phyloP scores from a whole-genome alignment of 2,113 vertebrate species.

The Apaloderma vittatum region DNA sequence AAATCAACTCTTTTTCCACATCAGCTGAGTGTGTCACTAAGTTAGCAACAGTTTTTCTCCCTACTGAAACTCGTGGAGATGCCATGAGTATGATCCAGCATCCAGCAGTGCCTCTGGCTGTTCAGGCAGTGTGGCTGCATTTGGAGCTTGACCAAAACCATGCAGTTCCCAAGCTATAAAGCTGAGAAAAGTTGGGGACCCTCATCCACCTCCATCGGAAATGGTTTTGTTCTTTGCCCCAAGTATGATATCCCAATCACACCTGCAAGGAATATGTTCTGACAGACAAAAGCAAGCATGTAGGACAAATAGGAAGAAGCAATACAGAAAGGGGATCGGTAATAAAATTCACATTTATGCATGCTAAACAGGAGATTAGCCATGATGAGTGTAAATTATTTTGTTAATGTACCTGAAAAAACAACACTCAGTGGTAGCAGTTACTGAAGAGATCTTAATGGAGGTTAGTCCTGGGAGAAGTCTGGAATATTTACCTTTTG shows the following conservation, averaged over 20 bases:
- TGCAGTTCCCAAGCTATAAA: neutral
- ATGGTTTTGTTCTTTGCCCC: neutral
- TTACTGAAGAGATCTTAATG: neutral
- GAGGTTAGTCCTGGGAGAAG: neutral
- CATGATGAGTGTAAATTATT: neutral
- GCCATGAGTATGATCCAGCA: neutral
- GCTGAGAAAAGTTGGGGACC: rapidly evolving
- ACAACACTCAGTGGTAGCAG: neutral
- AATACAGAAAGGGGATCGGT: neutral
- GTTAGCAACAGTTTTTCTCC: neutral
- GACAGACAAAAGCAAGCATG: neutral
- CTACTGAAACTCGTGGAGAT: neutral
- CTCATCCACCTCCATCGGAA: neutral
- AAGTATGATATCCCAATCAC: neutral
- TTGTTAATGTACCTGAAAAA: neutral
- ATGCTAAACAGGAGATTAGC: neutral
- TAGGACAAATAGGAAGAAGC: neutral
- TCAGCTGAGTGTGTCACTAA: neutral
- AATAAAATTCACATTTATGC: neutral
- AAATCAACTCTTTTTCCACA: neutral
- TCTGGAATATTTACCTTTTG: neutral
- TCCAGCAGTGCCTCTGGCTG: neutral
- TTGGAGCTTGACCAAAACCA: neutral
- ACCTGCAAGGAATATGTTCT: neutral
- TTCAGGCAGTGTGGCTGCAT: neutral